Base-by-base conservation (phyloP, 2,113 vertebrate genomes). In the Petromus typicus region DNA sequence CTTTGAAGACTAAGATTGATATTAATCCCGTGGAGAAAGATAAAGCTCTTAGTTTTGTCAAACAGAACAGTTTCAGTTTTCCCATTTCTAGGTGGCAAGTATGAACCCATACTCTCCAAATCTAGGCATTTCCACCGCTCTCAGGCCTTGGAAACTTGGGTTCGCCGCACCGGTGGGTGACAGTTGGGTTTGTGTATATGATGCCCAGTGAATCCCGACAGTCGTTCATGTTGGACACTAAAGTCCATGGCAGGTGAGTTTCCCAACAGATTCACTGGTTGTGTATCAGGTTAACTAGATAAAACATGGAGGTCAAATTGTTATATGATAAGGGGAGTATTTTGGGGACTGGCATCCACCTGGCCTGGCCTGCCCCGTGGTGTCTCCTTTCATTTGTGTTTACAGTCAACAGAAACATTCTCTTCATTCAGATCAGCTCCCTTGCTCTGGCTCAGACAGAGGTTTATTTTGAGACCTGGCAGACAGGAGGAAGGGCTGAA, bases 151-250 rank as follows among this genome's bases (percentile, higher is more conserved):
- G 48, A 63, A 10, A 17, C 7, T 1, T 9, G 37, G 30, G 16
- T 14, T 9, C 2, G 3, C 16, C 0, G 0, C 10, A 6, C 1
- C 37, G 64, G 12, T 37, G 25, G 57, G 23, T 34, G 40, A 40
- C 59, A 0, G 9, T 20, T 8, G 0, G 9, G 5, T 16, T 17
- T 43, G 54, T 61, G 14, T 18, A 0, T 22, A 3, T 18, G 22
- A 79, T 18, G 51, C 63, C 67, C 0, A 2, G 3, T 37, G 22
- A 37, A 27, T 40, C 17, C 16, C 57, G 6, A 4, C 45, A 75
- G 43, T n/a, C 86, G 27, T 59, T 64, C 56, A 5, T 7, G 30
- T 34, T 48, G 11, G 34, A 13, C 37, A 11, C 54, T 67, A 73
- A 71, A 20, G 3, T 48, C 80, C 11, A 0, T 40, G 61, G 34